Base-by-base conservation (phyloP, 1,140 invertebrate genomes). In the Goniozus legneri region DNA sequence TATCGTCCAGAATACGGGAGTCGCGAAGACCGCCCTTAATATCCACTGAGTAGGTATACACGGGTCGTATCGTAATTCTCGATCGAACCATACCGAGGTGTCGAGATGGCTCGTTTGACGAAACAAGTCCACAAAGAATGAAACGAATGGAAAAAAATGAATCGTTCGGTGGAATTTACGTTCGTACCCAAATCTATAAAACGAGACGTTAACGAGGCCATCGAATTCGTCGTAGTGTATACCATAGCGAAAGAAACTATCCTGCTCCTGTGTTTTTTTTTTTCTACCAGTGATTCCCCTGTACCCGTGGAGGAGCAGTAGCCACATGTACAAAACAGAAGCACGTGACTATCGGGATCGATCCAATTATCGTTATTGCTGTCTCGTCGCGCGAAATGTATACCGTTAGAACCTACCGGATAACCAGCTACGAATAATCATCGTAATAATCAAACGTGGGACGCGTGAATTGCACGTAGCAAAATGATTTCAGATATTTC, bases 171-270 rank as follows among this genome's bases (percentile, higher is more conserved):
- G 41, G 47, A 59, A 59, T 58, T 59, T 59, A 59, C 49, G 47
- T 42, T 22, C 15, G 27, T 15, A 32, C 54, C 60, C 58, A 62
- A 67, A 67, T 67, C 66, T 62, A 69, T 69, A 69, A 67, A 71
- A 58, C 43, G 41, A 43, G 65, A 72, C 62, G 58, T 72, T 72
- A 72, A 72, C 58, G 67, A 68, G 64, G 61, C 62, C 62, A 62
- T 70, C 56, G 65, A 69, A 68, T 67, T 60, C 52, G 33, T 60
- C 60, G 62, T 60, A n/a, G n/a, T 47, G 60, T 52, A n/a, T 51
- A 45, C 58, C 57, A 56, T 68, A 54, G 47, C 62, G 58, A 66
- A 68, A 63, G 60, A 49, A 58, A 56, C 47, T 43, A 52, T 54
- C 44, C 52, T 31, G 24, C 24, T 13, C 32, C 14, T 20, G 22